Evolutionary conservation across 2,113 vertebrate species (phyloP).

Genomic region (Dasyprocta punctata): DNA sequence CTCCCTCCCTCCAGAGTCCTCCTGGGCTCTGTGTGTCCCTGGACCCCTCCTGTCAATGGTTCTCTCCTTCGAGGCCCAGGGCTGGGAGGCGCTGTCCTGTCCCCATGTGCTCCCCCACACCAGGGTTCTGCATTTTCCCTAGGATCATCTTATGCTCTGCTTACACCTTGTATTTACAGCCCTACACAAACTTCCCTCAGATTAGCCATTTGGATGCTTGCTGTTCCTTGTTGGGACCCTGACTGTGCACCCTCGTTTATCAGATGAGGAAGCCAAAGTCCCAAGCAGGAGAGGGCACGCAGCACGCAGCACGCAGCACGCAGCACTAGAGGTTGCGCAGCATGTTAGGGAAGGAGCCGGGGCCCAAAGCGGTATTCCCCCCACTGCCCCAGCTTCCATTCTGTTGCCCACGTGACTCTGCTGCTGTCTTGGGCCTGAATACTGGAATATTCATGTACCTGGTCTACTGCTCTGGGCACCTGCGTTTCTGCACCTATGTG

Average conservation of each 20-base stretch:
- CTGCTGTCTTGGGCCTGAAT: fast-evolving
- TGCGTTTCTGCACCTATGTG: fast-evolving
- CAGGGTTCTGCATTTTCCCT: fast-evolving
- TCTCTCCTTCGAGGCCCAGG: neutral
- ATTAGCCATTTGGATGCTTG: neutral
- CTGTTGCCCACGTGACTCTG: no score
- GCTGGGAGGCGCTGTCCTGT: no score
- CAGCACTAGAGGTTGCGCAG: neutral
- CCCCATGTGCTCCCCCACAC: no score
- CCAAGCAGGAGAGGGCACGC: neutral
- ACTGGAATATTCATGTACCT: fast-evolving
- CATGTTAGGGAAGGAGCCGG: neutral
- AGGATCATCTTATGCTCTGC: neutral
- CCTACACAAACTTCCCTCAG: no score
- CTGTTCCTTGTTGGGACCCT: neutral
- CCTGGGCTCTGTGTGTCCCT: neutral
- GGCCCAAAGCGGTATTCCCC: fast-evolving
- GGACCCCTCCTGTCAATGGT: no score
- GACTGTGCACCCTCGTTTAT: neutral
- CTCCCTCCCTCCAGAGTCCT: neutral
- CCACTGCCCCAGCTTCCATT: neutral
- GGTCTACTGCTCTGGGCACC: fast-evolving
- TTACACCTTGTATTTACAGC: neutral
- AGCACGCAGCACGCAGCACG: neutral
- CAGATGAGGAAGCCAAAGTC: neutral